Evolutionary conservation across 2,888 invertebrate genomes (phyloP).

Genomic region (Elysia crispata): DNA sequence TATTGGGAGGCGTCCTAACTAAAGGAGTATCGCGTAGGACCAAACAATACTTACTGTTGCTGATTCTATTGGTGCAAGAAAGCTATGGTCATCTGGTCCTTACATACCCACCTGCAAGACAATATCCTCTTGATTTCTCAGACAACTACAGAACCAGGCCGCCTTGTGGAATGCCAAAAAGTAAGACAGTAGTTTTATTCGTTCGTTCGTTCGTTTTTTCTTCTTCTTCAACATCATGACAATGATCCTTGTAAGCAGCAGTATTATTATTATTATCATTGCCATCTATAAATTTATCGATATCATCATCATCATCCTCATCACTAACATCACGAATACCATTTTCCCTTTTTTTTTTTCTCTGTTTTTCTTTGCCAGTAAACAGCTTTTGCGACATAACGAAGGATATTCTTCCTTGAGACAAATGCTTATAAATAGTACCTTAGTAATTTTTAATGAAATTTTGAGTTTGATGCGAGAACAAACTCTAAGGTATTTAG

Average conservation of each 20-base stretch:
- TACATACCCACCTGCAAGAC: slow-evolving; percentile 92
- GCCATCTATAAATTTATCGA: background rate
- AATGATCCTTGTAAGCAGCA: background rate
- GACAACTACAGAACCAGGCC: slow-evolving; percentile 92
- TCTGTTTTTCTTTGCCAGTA: no score
- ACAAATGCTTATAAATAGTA: no score
- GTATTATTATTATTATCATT: background rate
- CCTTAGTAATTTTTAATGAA: no score
- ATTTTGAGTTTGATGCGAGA: no score
- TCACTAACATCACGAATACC: background rate
- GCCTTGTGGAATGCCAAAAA: slow-evolving; percentile 97
- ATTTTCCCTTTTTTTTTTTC: no score
- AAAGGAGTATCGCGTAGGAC: background rate
- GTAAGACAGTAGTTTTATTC: slow-evolving; percentile 73
- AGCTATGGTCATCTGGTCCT: slow-evolving; percentile 86
- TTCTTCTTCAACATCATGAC: background rate
- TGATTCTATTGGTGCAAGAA: slow-evolving; percentile 36
- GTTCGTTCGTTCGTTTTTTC: background rate
- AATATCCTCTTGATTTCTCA: slow-evolving; percentile 93
- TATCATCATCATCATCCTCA: background rate
- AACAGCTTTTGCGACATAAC: no score
- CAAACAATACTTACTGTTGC: slow-evolving; percentile 27
- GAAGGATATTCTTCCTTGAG: no score
- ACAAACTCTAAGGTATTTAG: no score
- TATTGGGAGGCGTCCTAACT: background rate